Percentiles rank a stretch among this genome's conserved stretches.
These are phyloP conservation scores for Gobiocypris rarus DNA, from an alignment of 2,113 vertebrate genomes.

Conservation along the genomic window DNA sequence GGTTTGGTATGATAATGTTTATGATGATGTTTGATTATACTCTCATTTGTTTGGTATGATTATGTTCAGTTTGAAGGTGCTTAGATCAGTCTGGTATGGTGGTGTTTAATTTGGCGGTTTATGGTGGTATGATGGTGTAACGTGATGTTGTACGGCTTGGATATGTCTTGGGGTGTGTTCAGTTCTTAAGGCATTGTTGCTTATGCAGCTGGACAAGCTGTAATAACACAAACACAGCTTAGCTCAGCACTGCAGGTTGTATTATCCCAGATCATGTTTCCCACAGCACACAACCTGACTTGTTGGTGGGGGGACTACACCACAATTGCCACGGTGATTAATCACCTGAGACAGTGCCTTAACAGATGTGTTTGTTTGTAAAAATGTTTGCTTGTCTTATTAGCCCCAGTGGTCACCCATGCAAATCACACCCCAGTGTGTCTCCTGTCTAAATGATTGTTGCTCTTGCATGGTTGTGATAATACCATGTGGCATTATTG, in stretches of 20 bases:
- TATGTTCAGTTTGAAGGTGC: slow-evolving; percentile 26
- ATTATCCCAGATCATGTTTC: slow-evolving; percentile 38
- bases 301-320: slow-evolving; percentile 32
- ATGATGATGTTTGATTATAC: slow-evolving; percentile 13
- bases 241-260: slow-evolving; percentile 44
- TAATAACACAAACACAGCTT: slow-evolving; percentile 42
- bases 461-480: slow-evolving; percentile 1
- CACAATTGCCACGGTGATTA: slow-evolving; percentile 34
- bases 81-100: background rate
- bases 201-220: slow-evolving; percentile 48
- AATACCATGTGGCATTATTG: slow-evolving; percentile 27
- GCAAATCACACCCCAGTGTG: slow-evolving; percentile 16
- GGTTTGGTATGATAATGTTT: slow-evolving; percentile 21
- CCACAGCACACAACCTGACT: slow-evolving; percentile 43
- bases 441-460: slow-evolving; percentile 20
- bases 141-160: slow-evolving; percentile 12
- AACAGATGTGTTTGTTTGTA: slow-evolving; percentile 47
- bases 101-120: slow-evolving; percentile 24
- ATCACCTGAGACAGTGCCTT: slow-evolving; percentile 40
- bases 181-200: slow-evolving; percentile 38
- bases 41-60: slow-evolving; percentile 29
- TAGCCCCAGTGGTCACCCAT: slow-evolving; percentile 36
- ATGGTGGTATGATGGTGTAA: background rate
- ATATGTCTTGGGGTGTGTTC: slow-evolving; percentile 37
- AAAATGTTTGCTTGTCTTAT: slow-evolving; percentile 49